These are phyloP conservation scores for Neosilurus mollespiculum DNA, from an alignment of 2,797 vertebrate genomes.

Conservation along the genomic window DNA sequence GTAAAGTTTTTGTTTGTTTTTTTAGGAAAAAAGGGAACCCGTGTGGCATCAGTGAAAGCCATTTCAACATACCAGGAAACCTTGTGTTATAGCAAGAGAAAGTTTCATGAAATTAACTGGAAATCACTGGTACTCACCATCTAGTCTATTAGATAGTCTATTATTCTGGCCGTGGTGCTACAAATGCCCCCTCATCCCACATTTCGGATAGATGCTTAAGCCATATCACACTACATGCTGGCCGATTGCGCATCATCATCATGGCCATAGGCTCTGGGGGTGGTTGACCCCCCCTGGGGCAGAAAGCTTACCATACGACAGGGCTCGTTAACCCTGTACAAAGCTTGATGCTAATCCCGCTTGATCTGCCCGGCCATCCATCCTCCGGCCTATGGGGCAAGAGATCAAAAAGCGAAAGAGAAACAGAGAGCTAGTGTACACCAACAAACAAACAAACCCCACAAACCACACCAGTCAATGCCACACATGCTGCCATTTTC, in stretches of 20 bases:
- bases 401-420: constrained; percentile 33
- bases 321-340: constrained; percentile 77
- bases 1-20: not conserved
- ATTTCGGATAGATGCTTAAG: not conserved
- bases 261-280: constrained; percentile 36
- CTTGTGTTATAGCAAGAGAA: not conserved
- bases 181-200: constrained; percentile 2
- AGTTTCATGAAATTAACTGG: not conserved
- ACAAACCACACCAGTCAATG: constrained; percentile 62
- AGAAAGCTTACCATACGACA: constrained; percentile 75
- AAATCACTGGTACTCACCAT: not conserved
- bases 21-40: not conserved
- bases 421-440: constrained; percentile 29
- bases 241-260: constrained; percentile 32
- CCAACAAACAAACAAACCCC: constrained; percentile 59
- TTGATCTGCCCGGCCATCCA: constrained; percentile 62
- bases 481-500: constrained; percentile 14
- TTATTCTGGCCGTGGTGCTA: not conserved
- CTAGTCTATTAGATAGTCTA: not conserved
- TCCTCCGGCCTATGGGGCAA: constrained; percentile 53
- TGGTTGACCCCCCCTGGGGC: constrained; percentile 60
- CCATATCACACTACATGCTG: constrained; percentile 33
- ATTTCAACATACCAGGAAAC: not conserved
- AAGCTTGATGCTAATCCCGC: constrained; percentile 76
- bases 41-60: not conserved